phyloP scores from a whole-genome alignment of 2,888 invertebrate species.

The Capitulum mitella region DNA sequence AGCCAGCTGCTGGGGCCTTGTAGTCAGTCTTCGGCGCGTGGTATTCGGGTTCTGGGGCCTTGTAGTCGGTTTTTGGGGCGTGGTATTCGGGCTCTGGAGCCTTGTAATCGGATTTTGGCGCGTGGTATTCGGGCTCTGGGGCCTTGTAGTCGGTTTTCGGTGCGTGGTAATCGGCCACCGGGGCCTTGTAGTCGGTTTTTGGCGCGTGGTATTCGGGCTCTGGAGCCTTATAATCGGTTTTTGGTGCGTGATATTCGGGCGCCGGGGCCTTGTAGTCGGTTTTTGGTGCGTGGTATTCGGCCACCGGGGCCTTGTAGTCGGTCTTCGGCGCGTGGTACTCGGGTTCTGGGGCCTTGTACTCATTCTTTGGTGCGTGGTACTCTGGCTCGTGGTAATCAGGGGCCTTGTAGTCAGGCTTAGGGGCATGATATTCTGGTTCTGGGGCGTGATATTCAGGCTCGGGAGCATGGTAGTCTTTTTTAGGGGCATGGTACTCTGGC shows the following conservation, averaged over 20 bases:
- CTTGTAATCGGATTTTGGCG: slow-evolving; percentile 29
- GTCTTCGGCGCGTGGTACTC: slow-evolving; percentile 30
- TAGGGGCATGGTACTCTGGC: slow-evolving; percentile 30
- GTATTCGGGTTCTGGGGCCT: slow-evolving; percentile 1
- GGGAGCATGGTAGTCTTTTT: slow-evolving; percentile 23
- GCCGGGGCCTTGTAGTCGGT: slow-evolving; percentile 30
- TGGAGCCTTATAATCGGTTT: slow-evolving; percentile 21
- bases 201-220: slow-evolving; percentile 25
- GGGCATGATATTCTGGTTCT: slow-evolving; percentile 29
- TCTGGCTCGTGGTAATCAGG: too few species aligned
- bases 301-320: slow-evolving; percentile 24
- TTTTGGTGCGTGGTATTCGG: slow-evolving; percentile 25
- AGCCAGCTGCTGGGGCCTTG: neutral
- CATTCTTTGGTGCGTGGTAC: slow-evolving; percentile 12
- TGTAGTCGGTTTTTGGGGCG: slow-evolving; percentile 8
- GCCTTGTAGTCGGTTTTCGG: slow-evolving; percentile 28
- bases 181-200: slow-evolving; percentile 25
- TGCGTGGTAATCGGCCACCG: slow-evolving; percentile 30
- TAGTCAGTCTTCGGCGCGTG: slow-evolving; percentile 4
- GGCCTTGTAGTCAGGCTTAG: slow-evolving; percentile 17
- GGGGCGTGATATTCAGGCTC: slow-evolving; percentile 23
- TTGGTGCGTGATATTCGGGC: neutral
- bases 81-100: slow-evolving; percentile 27
- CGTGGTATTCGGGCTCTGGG: slow-evolving; percentile 7
- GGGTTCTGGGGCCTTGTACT: slow-evolving; percentile 28